phyloP scores from a whole-genome alignment of 2,888 invertebrate genomes.

The Phragmatobia fuliginosa region DNA sequence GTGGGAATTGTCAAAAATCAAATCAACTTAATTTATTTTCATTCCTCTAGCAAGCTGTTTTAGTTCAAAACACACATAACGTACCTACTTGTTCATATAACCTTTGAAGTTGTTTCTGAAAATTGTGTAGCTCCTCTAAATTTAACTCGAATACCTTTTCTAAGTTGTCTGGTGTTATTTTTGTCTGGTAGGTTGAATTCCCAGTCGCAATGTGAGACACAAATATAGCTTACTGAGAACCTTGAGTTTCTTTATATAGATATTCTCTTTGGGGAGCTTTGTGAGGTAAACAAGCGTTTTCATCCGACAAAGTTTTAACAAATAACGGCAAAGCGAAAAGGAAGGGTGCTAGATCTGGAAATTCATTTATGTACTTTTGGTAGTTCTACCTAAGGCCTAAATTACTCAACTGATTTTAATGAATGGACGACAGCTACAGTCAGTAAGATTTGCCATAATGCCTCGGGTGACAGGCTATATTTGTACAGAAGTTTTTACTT shows the following conservation, averaged over 20 bases:
- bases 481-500: no score
- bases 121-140: neutral
- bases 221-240: neutral
- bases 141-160: neutral
- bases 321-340: no score
- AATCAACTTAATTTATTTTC: no score
- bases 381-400: no score
- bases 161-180: slow-evolving; percentile 9
- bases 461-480: no score
- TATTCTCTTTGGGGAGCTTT: neutral
- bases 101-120: neutral
- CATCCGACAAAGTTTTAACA: no score
- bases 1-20: no score
- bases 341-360: no score
- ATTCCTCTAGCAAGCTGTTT: neutral
- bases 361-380: no score
- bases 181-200: slow-evolving; percentile 10
- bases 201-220: slow-evolving; percentile 9
- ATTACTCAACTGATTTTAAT: no score
- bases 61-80: neutral
- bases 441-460: no score
- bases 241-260: neutral
- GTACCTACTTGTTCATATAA: neutral
- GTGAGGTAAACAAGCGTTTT: neutral
- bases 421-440: no score